A percentile compares a stretch with the other conserved stretches of the same genome.
Conservation (phyloP, 2,888 invertebrate species). For the Leucophenga montana region DNA sequence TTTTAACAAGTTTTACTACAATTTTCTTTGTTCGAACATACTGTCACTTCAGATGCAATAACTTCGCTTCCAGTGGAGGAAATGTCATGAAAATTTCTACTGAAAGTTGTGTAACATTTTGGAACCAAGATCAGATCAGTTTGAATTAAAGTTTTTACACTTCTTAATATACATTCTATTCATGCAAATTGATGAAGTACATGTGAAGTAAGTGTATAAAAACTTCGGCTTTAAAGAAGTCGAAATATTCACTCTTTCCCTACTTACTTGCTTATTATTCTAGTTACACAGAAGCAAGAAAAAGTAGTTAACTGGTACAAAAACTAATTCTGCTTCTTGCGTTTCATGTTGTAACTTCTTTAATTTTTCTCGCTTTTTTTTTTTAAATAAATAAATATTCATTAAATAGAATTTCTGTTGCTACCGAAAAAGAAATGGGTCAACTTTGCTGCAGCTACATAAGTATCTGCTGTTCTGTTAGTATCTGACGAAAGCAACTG, state of each 20-base stretch:
- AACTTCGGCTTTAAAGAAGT: not conserved
- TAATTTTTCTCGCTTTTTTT: not conserved
- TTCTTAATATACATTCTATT: not conserved
- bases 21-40: no score
- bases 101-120: no score
- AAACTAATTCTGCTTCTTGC: no score
- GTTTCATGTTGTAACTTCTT: no score
- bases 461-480: not conserved
- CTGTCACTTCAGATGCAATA: no score
- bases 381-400: constrained; percentile 13
- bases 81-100: no score
- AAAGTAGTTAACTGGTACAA: not conserved
- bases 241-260: not conserved
- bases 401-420: constrained; percentile 1
- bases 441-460: not conserved
- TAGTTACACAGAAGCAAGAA: not conserved
- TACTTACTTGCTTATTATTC: not conserved
- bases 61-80: no score
- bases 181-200: no score
- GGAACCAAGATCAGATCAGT: no score
- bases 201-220: not conserved
- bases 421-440: constrained; percentile 1
- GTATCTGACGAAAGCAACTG: not conserved
- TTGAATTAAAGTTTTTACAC: not conserved
- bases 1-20: no score